These are phyloP conservation scores for Nephrotoma flavescens DNA, from an alignment of 2,888 invertebrate genomes.

Conservation along the genomic window DNA sequence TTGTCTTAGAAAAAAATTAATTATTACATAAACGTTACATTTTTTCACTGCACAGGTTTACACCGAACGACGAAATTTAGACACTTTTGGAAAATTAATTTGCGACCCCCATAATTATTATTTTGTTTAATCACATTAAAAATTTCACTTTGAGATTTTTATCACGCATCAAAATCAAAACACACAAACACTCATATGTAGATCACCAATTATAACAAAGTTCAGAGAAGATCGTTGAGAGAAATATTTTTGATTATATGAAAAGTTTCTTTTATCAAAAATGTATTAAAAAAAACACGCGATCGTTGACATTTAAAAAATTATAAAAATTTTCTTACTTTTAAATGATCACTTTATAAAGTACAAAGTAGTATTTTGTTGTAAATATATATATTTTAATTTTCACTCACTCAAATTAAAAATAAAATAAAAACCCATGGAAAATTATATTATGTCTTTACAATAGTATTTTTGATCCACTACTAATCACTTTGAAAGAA, in stretches of 20 bases:
- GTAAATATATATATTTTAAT: background rate
- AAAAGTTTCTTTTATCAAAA: background rate
- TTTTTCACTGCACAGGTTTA: background rate
- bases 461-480: background rate
- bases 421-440: background rate
- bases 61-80: background rate
- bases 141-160: background rate
- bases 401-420: background rate
- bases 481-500: background rate
- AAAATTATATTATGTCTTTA: background rate
- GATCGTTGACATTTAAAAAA: background rate
- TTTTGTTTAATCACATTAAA: background rate
- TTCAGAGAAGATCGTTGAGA: background rate
- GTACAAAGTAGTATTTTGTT: background rate
- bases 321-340: background rate
- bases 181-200: background rate
- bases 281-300: background rate
- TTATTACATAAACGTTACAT: background rate
- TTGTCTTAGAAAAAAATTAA: background rate
- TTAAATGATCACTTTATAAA: background rate
- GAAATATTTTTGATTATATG: background rate
- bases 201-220: background rate
- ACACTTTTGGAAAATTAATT: background rate
- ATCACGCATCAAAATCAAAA: background rate
- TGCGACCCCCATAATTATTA: background rate